Evolutionary conservation across 2,888 invertebrate genomes (phyloP), one percentile per base, ranked within the genome.

Genomic region (Cataglyphis rosenhaueri): DNA sequence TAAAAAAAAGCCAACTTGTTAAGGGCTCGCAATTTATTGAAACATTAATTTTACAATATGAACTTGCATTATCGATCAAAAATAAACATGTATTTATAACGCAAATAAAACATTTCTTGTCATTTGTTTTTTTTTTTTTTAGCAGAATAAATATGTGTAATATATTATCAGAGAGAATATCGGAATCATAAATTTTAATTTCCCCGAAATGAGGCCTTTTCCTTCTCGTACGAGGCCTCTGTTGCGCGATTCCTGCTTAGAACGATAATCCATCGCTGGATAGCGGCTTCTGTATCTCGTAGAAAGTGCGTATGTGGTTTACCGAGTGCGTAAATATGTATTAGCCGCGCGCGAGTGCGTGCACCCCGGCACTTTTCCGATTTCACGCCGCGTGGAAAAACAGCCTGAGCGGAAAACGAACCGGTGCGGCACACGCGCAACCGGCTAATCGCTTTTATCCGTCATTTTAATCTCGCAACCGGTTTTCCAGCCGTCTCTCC

Each of bases 391-490:
- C 65, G 66, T 78, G 64, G 74, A 79, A 71, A 52, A 76, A 82
- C 61, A 38, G 64, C 41, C 59, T 38, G 81, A 64, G 66, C 64
- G 82, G 78, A 81, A 73, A 83, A 64, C 81, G 83, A 84, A 82
- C 84, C 81, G 81, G 74, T 81, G 55, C 81, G 21, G 81, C 61
- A 55, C 57, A 57, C 78, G 78, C 78, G 68, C n/a, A 25, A 48
- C 10, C 41, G 41, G 78, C 62, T 82, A 71, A 83, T 85, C 64
- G 44, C 70, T 68, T 68, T 64, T 59, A 68, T 74, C 62, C 66
- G 59, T n/a, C 75, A 68, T 71, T 75, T 66, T 59, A 81, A 81
- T 75, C 65, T 52, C 57, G 70, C 41, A 75, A 89, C 89, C 84
- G 89, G 87, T 86, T 89, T 68, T 83, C 84, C 25, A 71, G 52